Conservation (phyloP, 2,797 vertebrate genomes). For the Artibeus jamaicensis region DNA sequence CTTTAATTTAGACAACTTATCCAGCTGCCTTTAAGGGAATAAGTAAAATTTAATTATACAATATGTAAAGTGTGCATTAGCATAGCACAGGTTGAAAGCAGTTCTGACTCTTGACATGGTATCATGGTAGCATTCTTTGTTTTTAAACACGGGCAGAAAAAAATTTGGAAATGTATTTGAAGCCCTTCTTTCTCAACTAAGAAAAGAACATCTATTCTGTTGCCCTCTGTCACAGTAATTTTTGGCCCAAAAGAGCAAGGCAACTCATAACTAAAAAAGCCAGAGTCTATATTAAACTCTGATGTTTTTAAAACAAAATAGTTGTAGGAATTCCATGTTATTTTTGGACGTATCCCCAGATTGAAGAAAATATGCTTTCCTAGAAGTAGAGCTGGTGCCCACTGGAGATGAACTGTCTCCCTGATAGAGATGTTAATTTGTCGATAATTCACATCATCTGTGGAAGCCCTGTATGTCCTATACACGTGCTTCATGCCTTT, state of each 20-base stretch:
- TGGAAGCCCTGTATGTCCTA: not conserved
- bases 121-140: conserved; percentile 41
- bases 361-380: conserved; percentile 64
- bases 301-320: conserved; percentile 73
- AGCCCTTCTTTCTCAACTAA: conserved; percentile 69
- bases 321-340: conserved; percentile 69
- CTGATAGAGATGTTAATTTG: not conserved
- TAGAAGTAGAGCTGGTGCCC: conserved; percentile 60
- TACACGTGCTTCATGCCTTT: not conserved
- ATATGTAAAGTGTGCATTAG: conserved; percentile 49
- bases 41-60: conserved; percentile 47
- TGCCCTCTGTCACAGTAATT: conserved; percentile 73
- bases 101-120: conserved; percentile 42
- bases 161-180: conserved; percentile 41
- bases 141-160: conserved; percentile 54
- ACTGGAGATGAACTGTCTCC: not conserved
- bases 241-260: conserved; percentile 61
- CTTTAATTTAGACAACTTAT: conserved; percentile 50
- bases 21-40: conserved; percentile 3
- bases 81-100: conserved; percentile 31
- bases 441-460: conserved; percentile 48
- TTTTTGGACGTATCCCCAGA: conserved; percentile 68
- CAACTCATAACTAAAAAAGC: conserved; percentile 69
- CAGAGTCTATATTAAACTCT: conserved; percentile 72
- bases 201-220: conserved; percentile 62